Conservation (phyloP, 2,113 vertebrate genomes). For the Felis chaus region DNA sequence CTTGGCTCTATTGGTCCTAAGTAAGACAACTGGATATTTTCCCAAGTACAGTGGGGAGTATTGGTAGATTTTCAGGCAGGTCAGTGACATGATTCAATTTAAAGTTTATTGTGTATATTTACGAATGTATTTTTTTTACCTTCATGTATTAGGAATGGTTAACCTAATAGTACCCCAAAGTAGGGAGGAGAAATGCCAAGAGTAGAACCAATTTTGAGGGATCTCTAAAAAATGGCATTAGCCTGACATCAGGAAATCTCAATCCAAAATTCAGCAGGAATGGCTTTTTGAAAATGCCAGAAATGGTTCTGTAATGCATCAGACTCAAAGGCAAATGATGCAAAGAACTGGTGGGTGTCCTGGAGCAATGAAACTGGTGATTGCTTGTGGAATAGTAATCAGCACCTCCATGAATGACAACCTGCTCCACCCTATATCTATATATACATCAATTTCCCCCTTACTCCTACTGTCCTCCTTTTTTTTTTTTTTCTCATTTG, state of each 20-base stretch:
- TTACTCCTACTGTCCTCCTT: neutral
- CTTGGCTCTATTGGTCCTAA: neutral
- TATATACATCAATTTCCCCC: too few species aligned
- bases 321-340: neutral
- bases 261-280: neutral
- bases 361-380: neutral
- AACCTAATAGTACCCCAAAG: neutral
- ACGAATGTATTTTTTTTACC: neutral
- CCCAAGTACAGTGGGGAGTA: neutral
- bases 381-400: neutral
- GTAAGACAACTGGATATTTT: neutral
- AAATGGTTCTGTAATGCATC: neutral
- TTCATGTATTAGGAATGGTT: neutral
- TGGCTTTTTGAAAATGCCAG: neutral
- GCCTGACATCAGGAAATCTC: neutral
- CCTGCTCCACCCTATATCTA: neutral
- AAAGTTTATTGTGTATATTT: neutral
- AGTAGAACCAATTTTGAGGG: neutral
- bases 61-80: neutral
- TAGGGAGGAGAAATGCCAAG: neutral
- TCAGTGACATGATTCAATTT: neutral
- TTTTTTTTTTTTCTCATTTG: neutral
- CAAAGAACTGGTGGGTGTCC: neutral
- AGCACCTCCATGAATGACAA: neutral
- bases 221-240: neutral